Evolutionary conservation across 2,797 vertebrate species (phyloP), one percentile per base, ranked within the genome.

Genomic region (Petrocephalus schoutedeni): DNA sequence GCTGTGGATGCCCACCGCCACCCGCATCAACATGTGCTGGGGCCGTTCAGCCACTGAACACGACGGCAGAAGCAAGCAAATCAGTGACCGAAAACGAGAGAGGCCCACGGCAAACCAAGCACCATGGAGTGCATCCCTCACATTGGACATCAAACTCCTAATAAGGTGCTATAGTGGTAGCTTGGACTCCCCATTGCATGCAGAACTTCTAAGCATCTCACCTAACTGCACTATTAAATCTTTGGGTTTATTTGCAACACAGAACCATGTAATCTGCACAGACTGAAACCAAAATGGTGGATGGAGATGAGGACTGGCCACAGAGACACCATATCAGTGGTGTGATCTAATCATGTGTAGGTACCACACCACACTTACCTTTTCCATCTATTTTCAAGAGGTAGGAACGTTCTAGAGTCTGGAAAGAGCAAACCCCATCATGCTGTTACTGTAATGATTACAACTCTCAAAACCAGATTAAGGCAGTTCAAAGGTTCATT

Each of bases 1-100:
- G 53, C 95, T 93, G 88, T 99, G 98, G 93, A 99, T 99, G 0
- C 98, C 98, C 23, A 99, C 98, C 0, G 98, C 91, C 1, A 99
- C 98, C 77, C 98, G 94, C 98, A 99, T 99, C 89, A 99, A 92
- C 98, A 99, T 99, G 92, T 99, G 98, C 85, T 99, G 98, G 0
- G 98, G 98, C 0, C 98, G 96, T 91, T 99, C 98, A 0, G 98
- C 97, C 84, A 99, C 98, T 97, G n/a, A 89, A 21, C 23, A 12
- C 5, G 23, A 16, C 3, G 32, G 28, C 45, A 54, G n/a, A 1
- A 21, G 82, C 21, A 6, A 54, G 82, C 45, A 10, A 28, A 56
- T 84, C 51, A 56, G 21, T 49, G 49, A 54, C 10, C 82, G 6
- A 49, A 54, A 54, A 41, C 86, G 49, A 45, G 5, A 16, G 23